A percentile compares a stretch with the other conserved stretches of the same genome.
phyloP scores from a whole-genome alignment of 2,113 vertebrate species.

The Scartelaos histophorus region DNA sequence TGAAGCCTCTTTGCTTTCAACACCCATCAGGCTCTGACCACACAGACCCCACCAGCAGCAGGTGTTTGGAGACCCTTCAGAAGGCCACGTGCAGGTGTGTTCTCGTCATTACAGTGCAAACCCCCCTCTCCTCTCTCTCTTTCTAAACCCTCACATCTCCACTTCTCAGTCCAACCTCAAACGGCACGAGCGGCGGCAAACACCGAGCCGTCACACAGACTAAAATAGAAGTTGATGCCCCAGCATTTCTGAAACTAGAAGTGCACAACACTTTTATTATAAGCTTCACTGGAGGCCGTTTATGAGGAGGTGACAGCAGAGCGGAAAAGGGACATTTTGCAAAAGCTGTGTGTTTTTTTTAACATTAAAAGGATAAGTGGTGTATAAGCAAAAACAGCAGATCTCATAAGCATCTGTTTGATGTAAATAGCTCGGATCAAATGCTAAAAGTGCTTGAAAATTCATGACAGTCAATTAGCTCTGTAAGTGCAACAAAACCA shows the following conservation, averaged over 20 bases:
- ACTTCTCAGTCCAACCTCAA: constrained; percentile 22
- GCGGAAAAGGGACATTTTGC: constrained; percentile 23
- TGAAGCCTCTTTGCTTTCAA: constrained; percentile 43
- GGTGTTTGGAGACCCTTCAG: constrained; percentile 66
- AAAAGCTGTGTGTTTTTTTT: constrained; percentile 17
- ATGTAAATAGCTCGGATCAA: not conserved
- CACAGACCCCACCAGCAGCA: constrained; percentile 36
- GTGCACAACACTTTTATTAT: constrained; percentile 25
- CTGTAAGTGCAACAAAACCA: not conserved
- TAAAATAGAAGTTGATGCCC: constrained; percentile 51
- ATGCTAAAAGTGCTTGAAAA: not conserved
- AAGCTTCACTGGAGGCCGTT: constrained; percentile 4
- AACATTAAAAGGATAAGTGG: not conserved
- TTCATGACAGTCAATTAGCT: not conserved
- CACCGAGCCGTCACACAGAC: constrained; percentile 35
- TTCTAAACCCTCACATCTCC: constrained; percentile 13
- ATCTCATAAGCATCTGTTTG: constrained; percentile 6
- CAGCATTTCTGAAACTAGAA: constrained; percentile 28
- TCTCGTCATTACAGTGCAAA: constrained; percentile 30
- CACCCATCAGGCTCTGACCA: constrained; percentile 50
- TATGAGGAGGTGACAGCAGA: constrained; percentile 16
- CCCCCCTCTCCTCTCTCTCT: constrained; percentile 28
- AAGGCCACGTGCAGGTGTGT: constrained; percentile 47
- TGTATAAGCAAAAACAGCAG: constrained; percentile 17
- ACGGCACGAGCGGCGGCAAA: constrained; percentile 30